A percentile compares a stretch with the other conserved stretches of the same genome.
phyloP scores from a whole-genome alignment of 2,797 vertebrate species.

The Myotis vivesi region DNA sequence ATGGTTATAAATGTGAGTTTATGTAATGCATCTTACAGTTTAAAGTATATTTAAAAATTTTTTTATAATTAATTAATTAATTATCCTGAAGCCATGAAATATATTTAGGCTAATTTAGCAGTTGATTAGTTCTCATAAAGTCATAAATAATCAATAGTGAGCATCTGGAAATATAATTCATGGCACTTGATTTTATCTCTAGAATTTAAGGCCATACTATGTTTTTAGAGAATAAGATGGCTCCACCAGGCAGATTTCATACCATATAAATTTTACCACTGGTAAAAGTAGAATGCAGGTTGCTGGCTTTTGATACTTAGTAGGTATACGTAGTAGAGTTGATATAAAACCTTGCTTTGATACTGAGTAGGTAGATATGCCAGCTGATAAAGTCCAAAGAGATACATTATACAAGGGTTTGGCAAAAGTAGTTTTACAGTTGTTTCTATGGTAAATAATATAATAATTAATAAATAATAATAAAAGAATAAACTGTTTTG shows the following conservation, averaged over 20 bases:
- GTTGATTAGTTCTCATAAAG: background rate
- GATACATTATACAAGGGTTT: background rate
- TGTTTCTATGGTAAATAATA: background rate
- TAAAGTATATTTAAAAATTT: background rate
- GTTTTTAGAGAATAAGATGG: background rate
- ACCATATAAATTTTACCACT: background rate
- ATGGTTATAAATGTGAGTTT: background rate
- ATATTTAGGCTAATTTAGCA: background rate
- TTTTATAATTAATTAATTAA: background rate
- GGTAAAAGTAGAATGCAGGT: background rate
- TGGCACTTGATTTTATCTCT: background rate
- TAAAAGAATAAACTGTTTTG: background rate
- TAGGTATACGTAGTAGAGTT: background rate
- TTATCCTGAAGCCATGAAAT: background rate
- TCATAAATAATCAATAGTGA: background rate
- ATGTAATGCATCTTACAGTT: background rate
- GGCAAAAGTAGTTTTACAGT: background rate
- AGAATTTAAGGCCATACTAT: background rate
- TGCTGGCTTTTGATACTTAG: background rate
- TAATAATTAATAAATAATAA: background rate
- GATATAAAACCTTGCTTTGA: background rate
- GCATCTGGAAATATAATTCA: background rate
- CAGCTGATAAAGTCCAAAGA: background rate
- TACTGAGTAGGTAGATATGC: background rate
- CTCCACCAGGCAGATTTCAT: background rate